phyloP scores from a whole-genome alignment of 2,888 invertebrate genomes.

The Caenorhabditis sp. region DNA sequence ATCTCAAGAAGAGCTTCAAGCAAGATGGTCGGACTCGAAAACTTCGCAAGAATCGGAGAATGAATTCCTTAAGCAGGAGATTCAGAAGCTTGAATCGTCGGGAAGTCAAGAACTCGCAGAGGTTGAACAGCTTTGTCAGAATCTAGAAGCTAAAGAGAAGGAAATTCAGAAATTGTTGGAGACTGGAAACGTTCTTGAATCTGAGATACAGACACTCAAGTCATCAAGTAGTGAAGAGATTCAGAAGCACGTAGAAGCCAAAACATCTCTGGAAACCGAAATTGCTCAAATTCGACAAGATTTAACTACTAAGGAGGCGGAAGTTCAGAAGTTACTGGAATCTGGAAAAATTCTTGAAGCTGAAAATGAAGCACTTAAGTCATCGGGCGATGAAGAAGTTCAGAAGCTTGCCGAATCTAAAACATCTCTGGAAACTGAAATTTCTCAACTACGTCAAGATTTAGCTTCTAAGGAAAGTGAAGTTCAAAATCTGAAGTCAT shows the following conservation, averaged over 20 bases:
- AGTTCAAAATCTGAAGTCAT: not conserved
- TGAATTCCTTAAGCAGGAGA: conserved; percentile 8
- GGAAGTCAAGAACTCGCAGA: not conserved
- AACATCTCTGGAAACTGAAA: not conserved
- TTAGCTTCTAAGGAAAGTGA: not conserved
- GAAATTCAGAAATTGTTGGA: not conserved
- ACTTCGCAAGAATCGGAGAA: not conserved
- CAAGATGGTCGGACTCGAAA: too few species aligned
- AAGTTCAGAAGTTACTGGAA: not conserved
- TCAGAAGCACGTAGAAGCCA: too few species aligned
- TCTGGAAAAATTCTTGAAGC: not conserved
- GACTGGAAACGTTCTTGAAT: not conserved
- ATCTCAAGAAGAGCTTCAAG: too few species aligned
- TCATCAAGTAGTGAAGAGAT: conserved; percentile 2
- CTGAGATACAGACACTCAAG: not conserved
- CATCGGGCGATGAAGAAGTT: not conserved
- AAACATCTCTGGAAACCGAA: not conserved
- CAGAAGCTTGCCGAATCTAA: not conserved
- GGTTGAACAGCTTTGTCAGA: not conserved
- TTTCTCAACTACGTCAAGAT: not conserved
- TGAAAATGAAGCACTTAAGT: conserved; percentile 2
- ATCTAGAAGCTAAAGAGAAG: not conserved
- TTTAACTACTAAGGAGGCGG: too few species aligned
- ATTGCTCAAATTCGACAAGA: not conserved
- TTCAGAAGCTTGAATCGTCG: not conserved